Evolutionary conservation across 2,113 vertebrate genomes (phyloP), one percentile per base, ranked within the genome.

Genomic region (Caloenas nicobarica): DNA sequence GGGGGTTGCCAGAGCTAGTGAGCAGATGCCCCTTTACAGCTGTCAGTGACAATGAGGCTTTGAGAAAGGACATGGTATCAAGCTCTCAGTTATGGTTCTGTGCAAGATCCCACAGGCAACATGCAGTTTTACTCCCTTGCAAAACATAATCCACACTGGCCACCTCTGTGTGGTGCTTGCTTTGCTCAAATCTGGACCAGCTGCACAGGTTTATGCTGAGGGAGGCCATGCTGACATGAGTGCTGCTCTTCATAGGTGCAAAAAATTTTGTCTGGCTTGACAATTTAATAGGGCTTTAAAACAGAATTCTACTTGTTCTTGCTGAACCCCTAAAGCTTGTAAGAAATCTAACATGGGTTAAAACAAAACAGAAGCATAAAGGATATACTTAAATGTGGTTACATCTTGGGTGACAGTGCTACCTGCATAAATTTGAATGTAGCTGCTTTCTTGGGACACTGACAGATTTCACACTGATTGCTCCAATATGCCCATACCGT

Each of bases 71-170:
- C 5, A 3, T 5, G 1, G 24, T 14, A 40, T n/a, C 13, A 50
- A 44, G 26, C 9, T 91, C 36, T 78, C 6, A 18, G 3, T 42
- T 72, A 31, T 15, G 4, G 11, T 17, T 91, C 54, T 77, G 16
- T 77, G 23, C 5, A 28, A 76, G 44, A 53, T 72, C 12, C 8
- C 7, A 6, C 3, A 5, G 16, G 5, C 13, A 53, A 24, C 0
- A 1, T 17, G 5, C 12, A 44, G 8, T 65, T 76, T 89, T 18
- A 34, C 2, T 44, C 29, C 15, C 65, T 72, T 57, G 9, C 5
- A 57, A 83, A 92, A 50, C 7, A 21, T 24, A 29, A 70, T n/a
- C 10, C 10, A 71, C 21, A 24, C 5, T 40, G 33, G 15, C 19
- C 9, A 56, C 51, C 7, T 11, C 19, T 62, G 4, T 54, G 51